phyloP scores from a whole-genome alignment of 1,140 invertebrate species.

The Micrasema minimum region DNA sequence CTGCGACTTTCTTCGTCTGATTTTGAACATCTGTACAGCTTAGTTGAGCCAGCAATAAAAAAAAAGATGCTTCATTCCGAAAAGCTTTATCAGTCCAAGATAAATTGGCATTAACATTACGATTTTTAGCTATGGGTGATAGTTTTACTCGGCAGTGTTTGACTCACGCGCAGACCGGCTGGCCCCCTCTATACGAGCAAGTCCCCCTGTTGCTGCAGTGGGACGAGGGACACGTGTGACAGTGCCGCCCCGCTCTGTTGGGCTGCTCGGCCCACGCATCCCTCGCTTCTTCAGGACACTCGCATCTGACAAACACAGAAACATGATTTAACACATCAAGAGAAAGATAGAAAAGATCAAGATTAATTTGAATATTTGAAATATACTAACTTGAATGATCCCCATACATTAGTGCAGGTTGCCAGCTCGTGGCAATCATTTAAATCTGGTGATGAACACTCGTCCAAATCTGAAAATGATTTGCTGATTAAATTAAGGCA shows the following conservation, averaged over 20 bases:
- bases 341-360: too few species aligned
- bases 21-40: too few species aligned
- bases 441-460: slow-evolving; percentile 84
- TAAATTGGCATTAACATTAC: too few species aligned
- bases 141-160: too few species aligned
- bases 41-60: too few species aligned
- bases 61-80: too few species aligned
- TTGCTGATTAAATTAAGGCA: too few species aligned
- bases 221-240: slow-evolving; percentile 78
- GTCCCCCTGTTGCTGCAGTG: slow-evolving; percentile 87
- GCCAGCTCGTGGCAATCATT: slow-evolving; percentile 93
- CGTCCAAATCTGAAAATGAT: slow-evolving; percentile 83
- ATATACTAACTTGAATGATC: slow-evolving; percentile 75
- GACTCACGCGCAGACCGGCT: slow-evolving; percentile 82
- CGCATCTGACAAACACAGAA: slow-evolving; percentile 69
- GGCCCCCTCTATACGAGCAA: slow-evolving; percentile 80
- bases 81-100: too few species aligned
- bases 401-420: slow-evolving; percentile 89
- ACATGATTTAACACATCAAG: too few species aligned
- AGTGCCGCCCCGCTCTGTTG: slow-evolving; percentile 76
- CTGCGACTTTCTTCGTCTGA: too few species aligned
- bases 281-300: slow-evolving; percentile 82
- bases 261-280: slow-evolving; percentile 75
- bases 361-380: not conserved
- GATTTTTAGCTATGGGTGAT: too few species aligned